phyloP scores from a whole-genome alignment of 2,113 vertebrate genomes.

The Odontesthes bonariensis region DNA sequence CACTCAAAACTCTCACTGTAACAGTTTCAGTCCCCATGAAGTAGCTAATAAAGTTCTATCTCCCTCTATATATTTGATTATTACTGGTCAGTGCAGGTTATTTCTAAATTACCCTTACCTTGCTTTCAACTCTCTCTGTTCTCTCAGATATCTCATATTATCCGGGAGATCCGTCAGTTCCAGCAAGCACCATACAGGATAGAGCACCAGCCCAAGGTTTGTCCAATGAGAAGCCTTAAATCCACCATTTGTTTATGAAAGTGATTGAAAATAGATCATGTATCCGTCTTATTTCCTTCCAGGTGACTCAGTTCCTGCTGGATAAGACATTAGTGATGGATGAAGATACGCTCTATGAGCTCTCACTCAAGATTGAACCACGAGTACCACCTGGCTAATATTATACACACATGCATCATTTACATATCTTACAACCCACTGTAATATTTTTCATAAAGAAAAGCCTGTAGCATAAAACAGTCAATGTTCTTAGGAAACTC shows the following conservation, averaged over 20 bases:
- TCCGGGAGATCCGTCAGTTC: constrained; percentile 98
- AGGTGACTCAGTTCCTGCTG: constrained; percentile 97
- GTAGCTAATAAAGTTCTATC: too few species aligned
- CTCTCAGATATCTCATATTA: constrained; percentile 95
- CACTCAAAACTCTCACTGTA: too few species aligned
- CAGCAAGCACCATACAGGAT: constrained; percentile 97
- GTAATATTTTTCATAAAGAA: constrained; percentile 6
- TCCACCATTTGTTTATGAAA: not conserved
- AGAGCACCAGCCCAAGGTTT: constrained; percentile 96
- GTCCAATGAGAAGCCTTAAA: not conserved
- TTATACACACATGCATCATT: not conserved
- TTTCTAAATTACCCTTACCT: not conserved
- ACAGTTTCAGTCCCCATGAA: too few species aligned
- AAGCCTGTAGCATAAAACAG: constrained; percentile 8
- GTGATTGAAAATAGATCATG: not conserved
- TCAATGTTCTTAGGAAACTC: constrained; percentile 59
- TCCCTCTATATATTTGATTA: too few species aligned
- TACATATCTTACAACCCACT: not conserved
- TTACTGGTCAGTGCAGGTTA: not conserved
- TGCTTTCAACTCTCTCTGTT: not conserved
- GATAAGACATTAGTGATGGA: constrained; percentile 96
- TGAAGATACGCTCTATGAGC: constrained; percentile 95
- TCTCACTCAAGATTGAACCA: constrained; percentile 95
- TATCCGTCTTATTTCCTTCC: not conserved
- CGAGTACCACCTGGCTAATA: constrained; percentile 82